A percentile compares a stretch with the other conserved stretches of the same genome.
Evolutionary conservation across 2,888 invertebrate genomes (phyloP).

Genomic region (Patella pellucida): DNA sequence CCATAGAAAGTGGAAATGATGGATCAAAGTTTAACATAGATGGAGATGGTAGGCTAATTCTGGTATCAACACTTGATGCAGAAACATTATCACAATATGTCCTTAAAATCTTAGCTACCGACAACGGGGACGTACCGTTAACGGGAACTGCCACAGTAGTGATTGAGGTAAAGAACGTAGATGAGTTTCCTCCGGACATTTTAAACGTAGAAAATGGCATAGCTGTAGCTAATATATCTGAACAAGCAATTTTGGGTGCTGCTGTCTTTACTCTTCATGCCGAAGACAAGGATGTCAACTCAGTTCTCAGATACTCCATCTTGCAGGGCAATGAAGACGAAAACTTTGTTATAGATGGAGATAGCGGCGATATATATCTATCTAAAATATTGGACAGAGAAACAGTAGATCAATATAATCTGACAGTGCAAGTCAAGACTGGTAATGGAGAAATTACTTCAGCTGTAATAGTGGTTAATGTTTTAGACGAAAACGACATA

Average conservation of each 20-base stretch:
- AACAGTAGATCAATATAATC: slow-evolving; percentile 61
- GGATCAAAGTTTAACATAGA: slow-evolving; percentile 43
- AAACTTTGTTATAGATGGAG: slow-evolving; percentile 35
- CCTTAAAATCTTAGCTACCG: slow-evolving; percentile 41
- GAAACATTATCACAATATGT: slow-evolving; percentile 24
- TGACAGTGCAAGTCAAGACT: slow-evolving; percentile 39
- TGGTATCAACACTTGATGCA: slow-evolving; percentile 31
- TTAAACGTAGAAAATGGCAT: not conserved
- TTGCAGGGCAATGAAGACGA: slow-evolving; percentile 31
- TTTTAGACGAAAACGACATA: slow-evolving; percentile 87
- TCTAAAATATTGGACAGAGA: slow-evolving; percentile 87
- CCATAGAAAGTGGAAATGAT: slow-evolving; percentile 42
- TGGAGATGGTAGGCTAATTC: slow-evolving; percentile 36
- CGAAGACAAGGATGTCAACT: slow-evolving; percentile 40
- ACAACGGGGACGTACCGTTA: slow-evolving; percentile 42
- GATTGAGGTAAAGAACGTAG: slow-evolving; percentile 32
- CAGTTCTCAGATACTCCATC: slow-evolving; percentile 35
- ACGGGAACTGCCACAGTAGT: slow-evolving; percentile 42
- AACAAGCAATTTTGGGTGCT: not conserved
- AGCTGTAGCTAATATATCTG: slow-evolving; percentile 1
- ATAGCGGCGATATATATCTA: slow-evolving; percentile 79
- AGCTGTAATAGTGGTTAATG: slow-evolving; percentile 75
- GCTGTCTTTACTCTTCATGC: not conserved
- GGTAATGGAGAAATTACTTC: slow-evolving; percentile 34
- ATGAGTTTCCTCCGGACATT: not conserved